A percentile compares a stretch with the other conserved stretches of the same genome.
Evolutionary conservation across 2,113 vertebrate species (phyloP).

Genomic region (Serinus canaria): DNA sequence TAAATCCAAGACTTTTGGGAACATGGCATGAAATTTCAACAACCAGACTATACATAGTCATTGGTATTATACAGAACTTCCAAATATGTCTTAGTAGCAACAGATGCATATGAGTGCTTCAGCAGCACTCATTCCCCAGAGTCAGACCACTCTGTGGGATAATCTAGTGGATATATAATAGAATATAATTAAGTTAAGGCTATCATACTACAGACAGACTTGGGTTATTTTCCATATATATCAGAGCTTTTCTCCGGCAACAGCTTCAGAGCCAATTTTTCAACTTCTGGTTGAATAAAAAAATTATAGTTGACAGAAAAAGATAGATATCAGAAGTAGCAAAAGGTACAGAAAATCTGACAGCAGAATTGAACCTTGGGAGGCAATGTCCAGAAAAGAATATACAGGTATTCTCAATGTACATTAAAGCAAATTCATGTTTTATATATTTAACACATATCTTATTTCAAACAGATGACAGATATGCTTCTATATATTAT

Average conservation of each 20-base stretch:
- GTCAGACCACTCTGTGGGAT: neutral
- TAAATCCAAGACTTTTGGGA: neutral
- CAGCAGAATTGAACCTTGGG: neutral
- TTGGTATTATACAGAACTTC: neutral
- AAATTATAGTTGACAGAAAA: neutral
- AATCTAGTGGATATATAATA: neutral
- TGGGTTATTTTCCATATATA: neutral
- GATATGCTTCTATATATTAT: neutral
- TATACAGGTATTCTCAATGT: accelerated
- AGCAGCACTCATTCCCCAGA: neutral
- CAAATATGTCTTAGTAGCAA: neutral
- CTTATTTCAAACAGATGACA: neutral
- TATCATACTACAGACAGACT: neutral
- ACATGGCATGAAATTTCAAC: neutral
- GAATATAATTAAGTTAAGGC: neutral
- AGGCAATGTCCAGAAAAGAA: neutral
- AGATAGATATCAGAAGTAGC: neutral
- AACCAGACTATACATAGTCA: neutral
- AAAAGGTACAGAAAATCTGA: neutral
- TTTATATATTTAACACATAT: neutral
- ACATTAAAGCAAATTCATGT: accelerated
- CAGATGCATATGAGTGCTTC: neutral
- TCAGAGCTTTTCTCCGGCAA: neutral
- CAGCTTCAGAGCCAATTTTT: neutral
- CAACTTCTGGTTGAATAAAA: neutral